phyloP scores from a whole-genome alignment of 2,113 vertebrate species.

The rat (Rattus norvegicus) region DNA sequence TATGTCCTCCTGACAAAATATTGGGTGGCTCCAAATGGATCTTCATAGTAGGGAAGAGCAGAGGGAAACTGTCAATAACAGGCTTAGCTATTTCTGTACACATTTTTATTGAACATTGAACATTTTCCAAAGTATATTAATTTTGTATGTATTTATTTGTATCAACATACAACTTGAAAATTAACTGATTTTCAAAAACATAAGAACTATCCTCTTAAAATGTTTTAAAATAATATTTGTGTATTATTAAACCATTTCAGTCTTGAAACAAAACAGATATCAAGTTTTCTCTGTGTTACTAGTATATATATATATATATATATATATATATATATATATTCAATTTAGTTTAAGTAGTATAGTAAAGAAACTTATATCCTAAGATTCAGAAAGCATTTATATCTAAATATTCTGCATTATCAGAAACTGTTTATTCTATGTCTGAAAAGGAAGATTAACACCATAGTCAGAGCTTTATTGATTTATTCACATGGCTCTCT shows the following conservation, averaged over 20 bases:
- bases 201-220: not conserved
- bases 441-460: conserved; percentile 73
- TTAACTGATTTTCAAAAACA: not conserved
- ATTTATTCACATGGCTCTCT: conserved; percentile 68
- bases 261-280: not conserved
- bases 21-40: not conserved
- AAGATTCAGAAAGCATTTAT: conserved; percentile 62
- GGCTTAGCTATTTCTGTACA: not conserved
- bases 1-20: not conserved
- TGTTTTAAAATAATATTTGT: not conserved
- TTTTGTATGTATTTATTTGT: not conserved
- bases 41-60: not conserved
- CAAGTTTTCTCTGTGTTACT: not conserved
- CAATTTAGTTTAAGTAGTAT: not conserved
- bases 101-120: not conserved
- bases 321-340: not conserved
- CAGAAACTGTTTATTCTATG: conserved; percentile 61
- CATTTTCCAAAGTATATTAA: not conserved
- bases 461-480: conserved; percentile 62
- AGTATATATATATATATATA: not conserved
- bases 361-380: conserved; percentile 30
- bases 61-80: not conserved
- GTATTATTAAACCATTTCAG: not conserved
- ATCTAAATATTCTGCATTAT: conserved; percentile 46
- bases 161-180: not conserved